Evolutionary conservation across 2,797 vertebrate genomes (phyloP).

Genomic region (Pelobates cultripes): DNA sequence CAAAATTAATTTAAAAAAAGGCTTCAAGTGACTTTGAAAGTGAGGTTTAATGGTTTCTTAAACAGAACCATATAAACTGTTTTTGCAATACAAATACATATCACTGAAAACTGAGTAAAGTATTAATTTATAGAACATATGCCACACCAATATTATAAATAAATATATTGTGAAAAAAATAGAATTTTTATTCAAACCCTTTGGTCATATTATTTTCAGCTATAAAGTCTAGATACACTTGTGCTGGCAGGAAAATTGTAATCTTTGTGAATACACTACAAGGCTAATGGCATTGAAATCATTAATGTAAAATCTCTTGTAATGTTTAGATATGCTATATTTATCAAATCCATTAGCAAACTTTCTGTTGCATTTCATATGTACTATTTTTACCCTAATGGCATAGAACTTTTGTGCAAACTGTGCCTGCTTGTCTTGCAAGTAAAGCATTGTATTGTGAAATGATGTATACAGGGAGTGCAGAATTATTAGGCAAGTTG

Average conservation of each 20-base stretch:
- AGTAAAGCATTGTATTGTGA: too few relatives aligned
- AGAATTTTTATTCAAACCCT: neutral
- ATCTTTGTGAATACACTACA: neutral
- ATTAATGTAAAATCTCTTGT: neutral
- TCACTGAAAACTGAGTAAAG: too few relatives aligned
- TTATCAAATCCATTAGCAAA: conserved; percentile 6
- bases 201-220: neutral
- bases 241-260: neutral
- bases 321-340: conserved; percentile 5
- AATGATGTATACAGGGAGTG: too few relatives aligned
- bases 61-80: too few relatives aligned
- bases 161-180: neutral
- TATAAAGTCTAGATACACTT: neutral
- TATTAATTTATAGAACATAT: too few relatives aligned
- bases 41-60: too few relatives aligned
- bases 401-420: neutral
- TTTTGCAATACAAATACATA: too few relatives aligned
- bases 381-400: neutral
- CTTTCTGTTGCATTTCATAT: neutral
- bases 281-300: neutral
- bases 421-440: too few relatives aligned
- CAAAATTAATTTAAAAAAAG: too few relatives aligned
- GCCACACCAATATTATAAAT: too few relatives aligned
- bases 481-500: too few relatives aligned
- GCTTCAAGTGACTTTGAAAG: too few relatives aligned